phyloP scores from a whole-genome alignment of 2,113 vertebrate genomes.

The human (Homo sapiens) region DNA sequence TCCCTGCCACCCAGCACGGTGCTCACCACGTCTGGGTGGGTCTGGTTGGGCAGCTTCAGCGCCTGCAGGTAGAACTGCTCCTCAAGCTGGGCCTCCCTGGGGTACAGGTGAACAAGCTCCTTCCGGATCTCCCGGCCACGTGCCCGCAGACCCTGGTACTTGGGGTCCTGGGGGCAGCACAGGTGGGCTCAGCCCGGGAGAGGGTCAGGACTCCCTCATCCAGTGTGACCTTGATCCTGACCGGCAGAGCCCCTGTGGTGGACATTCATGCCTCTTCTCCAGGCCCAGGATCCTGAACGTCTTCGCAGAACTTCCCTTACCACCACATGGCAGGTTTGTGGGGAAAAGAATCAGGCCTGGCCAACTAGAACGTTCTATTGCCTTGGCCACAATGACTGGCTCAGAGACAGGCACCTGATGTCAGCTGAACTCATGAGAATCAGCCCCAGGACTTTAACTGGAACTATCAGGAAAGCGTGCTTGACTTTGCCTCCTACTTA shows the following conservation, averaged over 20 bases:
- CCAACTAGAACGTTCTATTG: not conserved
- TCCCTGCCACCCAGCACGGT: fast-evolving
- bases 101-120: conserved; percentile 82
- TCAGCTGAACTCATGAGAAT: not conserved
- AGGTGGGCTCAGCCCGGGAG: not conserved
- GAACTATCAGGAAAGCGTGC: not conserved
- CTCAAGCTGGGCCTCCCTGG: conserved; percentile 84
- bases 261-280: not conserved
- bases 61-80: conserved; percentile 87
- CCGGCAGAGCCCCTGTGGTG: not conserved
- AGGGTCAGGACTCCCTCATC: not conserved
- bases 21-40: conserved; percentile 91
- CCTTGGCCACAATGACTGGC: not conserved
- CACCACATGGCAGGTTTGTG: not conserved
- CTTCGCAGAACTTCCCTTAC: not conserved
- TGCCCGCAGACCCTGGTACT: conserved; percentile 80
- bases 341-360: not conserved
- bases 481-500: not conserved
- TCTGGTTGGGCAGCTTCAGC: conserved; percentile 90
- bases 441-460: not conserved
- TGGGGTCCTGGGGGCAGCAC: conserved; percentile 82
- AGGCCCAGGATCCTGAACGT: not conserved
- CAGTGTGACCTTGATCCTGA: not conserved
- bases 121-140: conserved; percentile 86
- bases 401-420: not conserved